These are phyloP conservation scores for Tribolium madens DNA, from an alignment of 1,140 invertebrate genomes.

Conservation along the genomic window DNA sequence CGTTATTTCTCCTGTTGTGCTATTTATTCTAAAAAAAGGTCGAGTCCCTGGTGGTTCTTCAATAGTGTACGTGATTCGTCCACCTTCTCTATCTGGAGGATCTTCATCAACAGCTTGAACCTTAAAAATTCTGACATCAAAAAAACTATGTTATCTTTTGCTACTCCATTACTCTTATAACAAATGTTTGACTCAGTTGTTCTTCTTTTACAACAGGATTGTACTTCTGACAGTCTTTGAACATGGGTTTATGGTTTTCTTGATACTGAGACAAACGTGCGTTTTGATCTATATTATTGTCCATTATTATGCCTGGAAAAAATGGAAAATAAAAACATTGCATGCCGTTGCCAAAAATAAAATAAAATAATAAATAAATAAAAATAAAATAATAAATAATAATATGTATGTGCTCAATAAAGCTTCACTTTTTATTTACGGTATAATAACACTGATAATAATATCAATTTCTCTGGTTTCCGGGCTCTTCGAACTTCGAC, in stretches of 20 bases:
- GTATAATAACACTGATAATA: too few species aligned
- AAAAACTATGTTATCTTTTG: conserved; percentile 7
- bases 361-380: neutral
- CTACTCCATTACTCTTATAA: conserved; percentile 70
- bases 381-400: conserved; percentile 14
- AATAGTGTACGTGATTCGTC: conserved; percentile 84
- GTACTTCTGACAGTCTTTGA: conserved; percentile 79
- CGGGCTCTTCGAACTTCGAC: too few species aligned
- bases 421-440: too few species aligned
- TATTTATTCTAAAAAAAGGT: conserved; percentile 83
- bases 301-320: conserved; percentile 15
- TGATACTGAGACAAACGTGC: neutral
- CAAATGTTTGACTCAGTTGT: conserved; percentile 71
- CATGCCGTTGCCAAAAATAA: too few species aligned
- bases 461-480: too few species aligned
- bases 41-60: conserved; percentile 76
- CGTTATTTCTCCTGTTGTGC: conserved; percentile 78
- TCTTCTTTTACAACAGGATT: conserved; percentile 78
- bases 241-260: conserved; percentile 79
- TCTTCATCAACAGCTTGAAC: conserved; percentile 71
- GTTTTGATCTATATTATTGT: conserved; percentile 18
- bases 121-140: neutral
- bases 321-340: too few species aligned
- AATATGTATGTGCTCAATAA: neutral
- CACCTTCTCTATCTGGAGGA: conserved; percentile 76